Evolutionary conservation across 2,113 vertebrate genomes (phyloP).

Genomic region (Corythaixoides concolor): DNA sequence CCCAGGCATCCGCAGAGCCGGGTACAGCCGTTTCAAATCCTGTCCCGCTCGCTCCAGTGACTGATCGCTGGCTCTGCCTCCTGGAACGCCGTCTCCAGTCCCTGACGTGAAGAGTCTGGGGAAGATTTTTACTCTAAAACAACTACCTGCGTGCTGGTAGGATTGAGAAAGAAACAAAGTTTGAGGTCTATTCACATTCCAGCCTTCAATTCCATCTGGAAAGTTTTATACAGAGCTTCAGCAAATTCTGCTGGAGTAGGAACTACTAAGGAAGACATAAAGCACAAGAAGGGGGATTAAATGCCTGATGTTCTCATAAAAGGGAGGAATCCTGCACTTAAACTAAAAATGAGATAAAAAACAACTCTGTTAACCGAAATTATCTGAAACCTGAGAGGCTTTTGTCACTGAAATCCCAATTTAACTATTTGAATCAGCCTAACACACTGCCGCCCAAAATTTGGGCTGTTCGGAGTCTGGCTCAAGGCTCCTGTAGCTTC

Average conservation of each 20-base stretch:
- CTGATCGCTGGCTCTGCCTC: neutral
- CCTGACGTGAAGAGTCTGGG: neutral
- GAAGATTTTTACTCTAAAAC: neutral
- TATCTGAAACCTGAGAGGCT: constrained; percentile 29
- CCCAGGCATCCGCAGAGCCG: fast-evolving
- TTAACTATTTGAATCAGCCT: neutral
- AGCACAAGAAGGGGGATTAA: neutral
- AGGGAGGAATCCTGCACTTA: neutral
- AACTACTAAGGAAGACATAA: neutral
- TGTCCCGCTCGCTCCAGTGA: neutral
- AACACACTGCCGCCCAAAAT: neutral
- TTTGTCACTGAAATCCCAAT: neutral
- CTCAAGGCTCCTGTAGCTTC: neutral
- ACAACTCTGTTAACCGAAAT: neutral
- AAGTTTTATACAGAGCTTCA: neutral
- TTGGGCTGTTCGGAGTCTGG: neutral
- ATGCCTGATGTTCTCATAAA: neutral
- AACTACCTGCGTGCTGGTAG: neutral
- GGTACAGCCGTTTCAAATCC: fast-evolving
- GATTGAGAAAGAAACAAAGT: neutral
- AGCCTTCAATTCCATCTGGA: neutral
- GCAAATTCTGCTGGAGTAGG: constrained; percentile 21
- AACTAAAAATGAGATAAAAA: neutral
- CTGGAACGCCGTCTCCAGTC: neutral
- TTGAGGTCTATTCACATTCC: neutral